Base-by-base conservation (phyloP, 2,113 vertebrate species). In the Leuciscus idus region DNA sequence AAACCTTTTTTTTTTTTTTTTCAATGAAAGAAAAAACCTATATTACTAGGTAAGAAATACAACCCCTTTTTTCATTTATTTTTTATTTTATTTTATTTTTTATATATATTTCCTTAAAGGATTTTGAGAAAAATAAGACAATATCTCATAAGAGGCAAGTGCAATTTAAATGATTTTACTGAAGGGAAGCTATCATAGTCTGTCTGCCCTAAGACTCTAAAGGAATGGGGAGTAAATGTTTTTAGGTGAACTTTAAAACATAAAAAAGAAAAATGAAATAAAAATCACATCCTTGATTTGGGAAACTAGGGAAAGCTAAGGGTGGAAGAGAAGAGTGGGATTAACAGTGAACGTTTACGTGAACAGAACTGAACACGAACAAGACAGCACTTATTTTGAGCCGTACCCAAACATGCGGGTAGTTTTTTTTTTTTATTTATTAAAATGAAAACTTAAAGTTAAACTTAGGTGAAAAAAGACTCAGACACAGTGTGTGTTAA, bases 171-270 rank as follows among this genome's bases (percentile, higher is more conserved):
- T 95, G 91, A 92, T 92, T 68, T 97, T 95, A 97, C 95, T 98
- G 97, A 98, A 96, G 97, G 97, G 97, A 96, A 97, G 96, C 96
- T 96, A 97, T 97, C 95, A 95, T 94, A 99, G 98, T 99, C 98
- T 97, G 96, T 97, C 94, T 96, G 96, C 98, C 98, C 98, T 98
- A 95, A 95, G 98, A 99, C 98, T 99, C 98, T 99, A 99, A 99
- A 99, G 95, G 92, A 96, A 96, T 95, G 97, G 97, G 96, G 96
- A 96, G 91, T 82, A 91, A 91, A 92, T 92, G 87, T 91, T 89
- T 57, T 57, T 23, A 57, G 55, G 55, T 57, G 19, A 94, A 95
- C 91, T 94, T 82, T 95, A 94, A 95, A 94, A 95, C 95, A 94
- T 95, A 95, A 93, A 92, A 92, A 92, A 94, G 92, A 91, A 84